These are phyloP conservation scores for Parapristionchus giblindavisi DNA, from an alignment of 2,888 invertebrate species.

Conservation along the genomic window DNA sequence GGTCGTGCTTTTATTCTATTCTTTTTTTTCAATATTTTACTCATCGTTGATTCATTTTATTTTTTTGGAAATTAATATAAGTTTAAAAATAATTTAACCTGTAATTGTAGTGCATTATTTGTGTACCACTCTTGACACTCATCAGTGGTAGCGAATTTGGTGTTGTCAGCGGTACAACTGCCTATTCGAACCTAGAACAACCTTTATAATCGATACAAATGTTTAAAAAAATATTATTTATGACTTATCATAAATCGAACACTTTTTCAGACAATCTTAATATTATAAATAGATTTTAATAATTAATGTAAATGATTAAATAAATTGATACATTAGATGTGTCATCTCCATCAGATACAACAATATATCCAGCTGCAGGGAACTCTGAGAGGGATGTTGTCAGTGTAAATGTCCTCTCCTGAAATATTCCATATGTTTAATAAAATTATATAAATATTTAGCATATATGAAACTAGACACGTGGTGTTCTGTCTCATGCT, in stretches of 20 bases:
- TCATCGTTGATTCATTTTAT: no score
- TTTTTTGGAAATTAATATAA: no score
- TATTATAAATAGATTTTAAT: no score
- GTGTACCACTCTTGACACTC: conserved; percentile 30
- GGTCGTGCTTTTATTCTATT: no score
- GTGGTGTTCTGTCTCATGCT: no score
- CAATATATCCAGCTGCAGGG: conserved; percentile 49
- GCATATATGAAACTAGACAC: no score
- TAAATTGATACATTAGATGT: no score
- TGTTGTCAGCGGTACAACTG: conserved; percentile 4
- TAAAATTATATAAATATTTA: no score
- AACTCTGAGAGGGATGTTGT: conserved; percentile 51
- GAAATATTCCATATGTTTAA: not conserved
- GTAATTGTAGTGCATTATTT: conserved; percentile 18
- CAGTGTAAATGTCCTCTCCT: conserved; percentile 47
- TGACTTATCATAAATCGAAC: not conserved
- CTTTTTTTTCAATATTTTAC: not conserved
- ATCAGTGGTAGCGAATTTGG: not conserved
- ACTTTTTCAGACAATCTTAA: not conserved
- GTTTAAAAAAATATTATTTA: not conserved
- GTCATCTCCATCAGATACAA: conserved; percentile 41
- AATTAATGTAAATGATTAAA: not conserved
- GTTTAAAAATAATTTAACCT: conserved; percentile 16
- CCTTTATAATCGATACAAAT: not conserved
- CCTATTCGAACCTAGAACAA: conserved; percentile 12